Base-by-base conservation (phyloP, 2,113 vertebrate species). In the Actenoides lindsayi region DNA sequence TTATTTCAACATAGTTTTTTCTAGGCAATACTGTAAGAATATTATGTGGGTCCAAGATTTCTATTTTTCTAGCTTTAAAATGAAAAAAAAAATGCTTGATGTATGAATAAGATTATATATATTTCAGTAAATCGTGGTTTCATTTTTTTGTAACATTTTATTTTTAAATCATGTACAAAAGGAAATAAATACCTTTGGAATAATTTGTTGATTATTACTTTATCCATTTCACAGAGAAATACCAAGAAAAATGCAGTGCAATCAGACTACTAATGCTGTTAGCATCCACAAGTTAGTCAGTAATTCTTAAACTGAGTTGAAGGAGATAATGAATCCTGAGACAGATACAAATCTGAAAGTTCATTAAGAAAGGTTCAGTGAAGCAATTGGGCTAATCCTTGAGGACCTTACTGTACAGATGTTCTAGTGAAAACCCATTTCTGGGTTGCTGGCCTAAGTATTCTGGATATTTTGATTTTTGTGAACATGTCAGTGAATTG, bases 121-220 rank as follows among this genome's bases (percentile, higher is more conserved):
- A 82, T 93, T 75, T 93, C 37, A 71, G 19, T 77, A 54, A 87
- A 77, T 5, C 41, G 6, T 46, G 2, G 0, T 71, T 91, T 6
- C 5, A 14, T 87, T 85, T 94, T 77, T 85, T 41, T 7, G 20
- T 81, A 51, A 68, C 11, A 57, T 68, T 86, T 64, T 84, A 18
- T 76, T 91, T 91, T 90, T 87, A 50, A 83, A 74, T 88, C 1
- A 7, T 67, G 20, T 86, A 21, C 16, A 48, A 82, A 84, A 80
- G 77, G 2, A 93, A 96, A 96, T 91, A 87, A 95, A 91, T 76
- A 27, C 5, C 9, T 91, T 93, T 92, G 48, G n/a, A 84, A 82
- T 79, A 71, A 78, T 57, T 71, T 69, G 27, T 84, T 89, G 51
- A 15, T 77, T 41, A 37, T 83, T 65, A 27, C 24, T 89, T 95